Conservation (phyloP, 2,113 vertebrate genomes). For the Recurvirostra avosetta region DNA sequence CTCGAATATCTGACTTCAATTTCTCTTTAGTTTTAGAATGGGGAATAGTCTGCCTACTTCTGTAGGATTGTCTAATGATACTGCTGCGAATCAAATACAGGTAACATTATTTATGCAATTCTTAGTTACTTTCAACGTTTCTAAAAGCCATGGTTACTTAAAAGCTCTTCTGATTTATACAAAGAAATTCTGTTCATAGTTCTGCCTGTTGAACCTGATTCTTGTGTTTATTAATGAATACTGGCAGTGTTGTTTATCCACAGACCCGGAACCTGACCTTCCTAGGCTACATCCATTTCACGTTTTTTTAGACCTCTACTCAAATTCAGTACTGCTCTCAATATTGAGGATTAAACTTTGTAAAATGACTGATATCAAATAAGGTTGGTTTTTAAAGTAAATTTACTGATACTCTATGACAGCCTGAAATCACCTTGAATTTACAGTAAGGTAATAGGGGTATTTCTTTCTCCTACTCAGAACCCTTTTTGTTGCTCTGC, state of each 20-base stretch:
- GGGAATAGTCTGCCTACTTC: slow-evolving; percentile 14
- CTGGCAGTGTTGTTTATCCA: not conserved
- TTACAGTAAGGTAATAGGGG: not conserved
- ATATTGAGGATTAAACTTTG: not conserved
- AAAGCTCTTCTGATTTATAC: not conserved
- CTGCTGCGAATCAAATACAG: slow-evolving; percentile 65
- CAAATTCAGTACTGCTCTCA: not conserved
- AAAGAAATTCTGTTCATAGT: not conserved
- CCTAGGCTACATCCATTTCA: not conserved
- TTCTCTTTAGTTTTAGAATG: slow-evolving; percentile 63
- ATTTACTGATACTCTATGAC: not conserved
- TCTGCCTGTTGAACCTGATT: not conserved
- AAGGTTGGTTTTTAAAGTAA: not conserved
- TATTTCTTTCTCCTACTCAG: not conserved
- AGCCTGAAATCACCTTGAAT: not conserved
- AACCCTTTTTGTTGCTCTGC: not conserved
- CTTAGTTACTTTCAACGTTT: not conserved
- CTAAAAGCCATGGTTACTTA: not conserved
- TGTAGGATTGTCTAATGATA: not conserved
- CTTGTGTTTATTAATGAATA: not conserved
- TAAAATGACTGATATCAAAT: not conserved
- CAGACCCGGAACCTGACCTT: not conserved
- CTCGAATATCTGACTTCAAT: rapidly evolving
- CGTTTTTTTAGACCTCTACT: not conserved
- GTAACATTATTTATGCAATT: not conserved